Percentiles rank a stretch among this genome's conserved stretches.
phyloP scores from a whole-genome alignment of 2,888 invertebrate genomes.

The Macrophya annulata region DNA sequence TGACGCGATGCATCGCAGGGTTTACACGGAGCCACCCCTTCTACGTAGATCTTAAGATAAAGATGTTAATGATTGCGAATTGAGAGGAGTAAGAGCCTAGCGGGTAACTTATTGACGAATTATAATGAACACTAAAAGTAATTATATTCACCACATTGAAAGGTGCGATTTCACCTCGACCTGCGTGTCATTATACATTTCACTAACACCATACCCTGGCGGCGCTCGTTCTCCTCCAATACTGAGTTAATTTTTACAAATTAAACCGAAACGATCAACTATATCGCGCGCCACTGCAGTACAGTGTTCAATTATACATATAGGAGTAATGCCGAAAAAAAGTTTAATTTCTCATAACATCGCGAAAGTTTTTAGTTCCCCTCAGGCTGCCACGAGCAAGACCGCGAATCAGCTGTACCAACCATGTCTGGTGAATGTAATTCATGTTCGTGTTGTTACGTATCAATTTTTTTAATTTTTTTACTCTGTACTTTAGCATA shows the following conservation, averaged over 20 bases:
- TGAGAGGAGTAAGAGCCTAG: slow-evolving; percentile 62
- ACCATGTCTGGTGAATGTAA: slow-evolving; percentile 19
- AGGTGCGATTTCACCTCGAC: slow-evolving; percentile 47
- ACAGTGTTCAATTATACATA: slow-evolving; percentile 12
- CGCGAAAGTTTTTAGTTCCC: slow-evolving; percentile 16
- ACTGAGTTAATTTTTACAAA: background rate
- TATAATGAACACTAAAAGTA: slow-evolving; percentile 59
- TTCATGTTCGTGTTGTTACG: slow-evolving; percentile 25
- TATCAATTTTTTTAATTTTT: background rate
- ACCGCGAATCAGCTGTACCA: slow-evolving; percentile 11
- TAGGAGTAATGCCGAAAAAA: background rate
- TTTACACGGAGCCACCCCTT: slow-evolving; percentile 64
- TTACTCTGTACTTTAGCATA: background rate
- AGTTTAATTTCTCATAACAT: slow-evolving; percentile 11
- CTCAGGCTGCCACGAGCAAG: background rate
- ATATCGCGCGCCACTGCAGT: background rate
- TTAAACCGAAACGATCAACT: slow-evolving; percentile 41
- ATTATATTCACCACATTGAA: slow-evolving; percentile 57
- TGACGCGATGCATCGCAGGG: slow-evolving; percentile 71
- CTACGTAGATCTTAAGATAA: slow-evolving; percentile 69
- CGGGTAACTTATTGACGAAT: slow-evolving; percentile 63
- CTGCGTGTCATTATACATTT: slow-evolving; percentile 22
- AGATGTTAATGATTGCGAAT: slow-evolving; percentile 71
- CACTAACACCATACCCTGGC: background rate
- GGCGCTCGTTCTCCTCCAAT: background rate